Conservation (phyloP, 2,113 vertebrate species). For the Gobiocypris rarus region DNA sequence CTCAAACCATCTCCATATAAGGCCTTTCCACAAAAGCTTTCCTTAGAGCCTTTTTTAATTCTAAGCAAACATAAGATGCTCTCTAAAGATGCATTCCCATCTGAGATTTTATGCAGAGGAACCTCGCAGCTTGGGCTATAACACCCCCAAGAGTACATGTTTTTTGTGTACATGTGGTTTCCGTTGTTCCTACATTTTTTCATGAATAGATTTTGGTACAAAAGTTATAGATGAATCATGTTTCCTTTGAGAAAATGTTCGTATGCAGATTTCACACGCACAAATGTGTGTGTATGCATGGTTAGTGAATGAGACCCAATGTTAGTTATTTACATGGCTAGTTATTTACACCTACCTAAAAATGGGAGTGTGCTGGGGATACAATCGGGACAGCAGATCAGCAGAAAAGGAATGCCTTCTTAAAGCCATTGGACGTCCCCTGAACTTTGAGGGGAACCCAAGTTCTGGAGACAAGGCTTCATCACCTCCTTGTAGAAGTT, state of each 20-base stretch:
- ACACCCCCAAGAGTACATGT: no score
- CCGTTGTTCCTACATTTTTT: no score
- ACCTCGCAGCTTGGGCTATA: no score
- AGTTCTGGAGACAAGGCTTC: constrained; percentile 56
- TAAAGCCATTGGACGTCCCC: constrained; percentile 48
- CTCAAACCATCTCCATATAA: background rate
- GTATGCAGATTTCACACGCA: no score
- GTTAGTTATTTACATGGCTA: background rate
- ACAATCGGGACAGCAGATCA: constrained; percentile 76
- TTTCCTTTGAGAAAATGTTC: no score
- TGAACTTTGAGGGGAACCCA: constrained; percentile 52
- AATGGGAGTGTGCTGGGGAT: constrained; percentile 74
- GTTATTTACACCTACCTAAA: constrained; percentile 73
- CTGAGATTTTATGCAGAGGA: no score
- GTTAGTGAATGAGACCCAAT: background rate
- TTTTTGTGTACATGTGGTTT: no score
- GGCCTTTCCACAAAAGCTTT: background rate
- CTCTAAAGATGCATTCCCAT: no score
- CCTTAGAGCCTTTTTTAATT: background rate
- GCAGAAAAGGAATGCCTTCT: constrained; percentile 75
- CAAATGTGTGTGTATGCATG: background rate
- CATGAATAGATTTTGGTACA: no score
- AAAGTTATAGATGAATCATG: no score
- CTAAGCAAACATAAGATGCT: no score
- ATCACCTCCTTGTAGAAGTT: constrained; percentile 67